These are phyloP conservation scores for Papilio aristodemus DNA, from an alignment of 1,140 invertebrate genomes.

Conservation along the genomic window DNA sequence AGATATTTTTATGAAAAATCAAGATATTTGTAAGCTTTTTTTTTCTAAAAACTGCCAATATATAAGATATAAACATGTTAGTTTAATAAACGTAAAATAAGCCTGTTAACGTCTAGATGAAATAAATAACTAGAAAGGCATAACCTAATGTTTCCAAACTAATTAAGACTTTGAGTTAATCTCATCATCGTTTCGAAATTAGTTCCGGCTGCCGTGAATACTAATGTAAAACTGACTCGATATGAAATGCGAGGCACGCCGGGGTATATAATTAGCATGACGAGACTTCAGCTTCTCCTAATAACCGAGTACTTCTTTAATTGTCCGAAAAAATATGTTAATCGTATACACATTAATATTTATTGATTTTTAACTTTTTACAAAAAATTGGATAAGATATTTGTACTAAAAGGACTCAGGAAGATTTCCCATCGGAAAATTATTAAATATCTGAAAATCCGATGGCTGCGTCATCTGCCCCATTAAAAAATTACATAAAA, in stretches of 20 bases:
- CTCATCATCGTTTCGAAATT: conserved; percentile 26
- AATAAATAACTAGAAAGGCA: background rate
- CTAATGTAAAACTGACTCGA: conserved; percentile 5
- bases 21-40: no score
- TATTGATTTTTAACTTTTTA: no score
- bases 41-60: no score
- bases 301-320: conserved; percentile 7
- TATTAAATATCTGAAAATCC: background rate
- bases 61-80: no score
- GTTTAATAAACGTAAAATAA: no score
- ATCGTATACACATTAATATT: background rate
- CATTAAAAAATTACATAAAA: no score
- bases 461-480: no score
- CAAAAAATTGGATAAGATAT: no score
- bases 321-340: conserved; percentile 12
- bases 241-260: conserved; percentile 21
- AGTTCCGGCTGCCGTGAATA: conserved; percentile 8
- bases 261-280: conserved; percentile 18
- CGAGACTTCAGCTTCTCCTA: conserved; percentile 1
- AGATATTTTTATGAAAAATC: background rate
- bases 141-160: conserved; percentile 14
- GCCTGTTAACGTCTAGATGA: background rate
- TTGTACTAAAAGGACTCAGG: no score
- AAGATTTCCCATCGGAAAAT: no score
- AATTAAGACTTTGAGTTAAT: conserved; percentile 24